Evolutionary conservation across 2,113 vertebrate genomes (phyloP), one percentile per base, ranked within the genome.

Genomic region (Otus sunia): DNA sequence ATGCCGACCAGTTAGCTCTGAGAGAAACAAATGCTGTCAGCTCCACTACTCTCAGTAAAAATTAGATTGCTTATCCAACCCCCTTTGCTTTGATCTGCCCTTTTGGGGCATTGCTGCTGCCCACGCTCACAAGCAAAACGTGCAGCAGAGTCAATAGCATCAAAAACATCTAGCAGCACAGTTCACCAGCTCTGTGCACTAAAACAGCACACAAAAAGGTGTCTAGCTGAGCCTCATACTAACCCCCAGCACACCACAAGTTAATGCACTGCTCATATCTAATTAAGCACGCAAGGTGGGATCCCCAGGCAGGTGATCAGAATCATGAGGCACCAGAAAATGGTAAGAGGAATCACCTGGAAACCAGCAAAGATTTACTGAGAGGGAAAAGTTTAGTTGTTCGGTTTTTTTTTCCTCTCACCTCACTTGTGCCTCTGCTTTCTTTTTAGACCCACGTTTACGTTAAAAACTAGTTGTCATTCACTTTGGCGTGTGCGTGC

Each of bases 141-240:
- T 0, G 2, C 39, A 47, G 36, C 21, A 25, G 39, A 66, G 75
- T 12, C 58, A 47, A 36, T 10, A 50, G 37, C 37, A 49, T 22
- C n/a, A 75, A 85, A 30, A 22, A 17, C 6, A 27, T 25, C 17
- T 1, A 2, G 34, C 5, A 47, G 59, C 43, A 39, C 27, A 17
- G 23, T 25, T 15, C 59, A 88, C 17, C 2, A 0, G 29, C 10
- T 0, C 59, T 23, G 8, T 3, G 8, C 45, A 30, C 12, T 16
- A 5, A 60, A 56, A 16, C 2, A 8, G 5, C 9, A 15, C 26
- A 39, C 9, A 36, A 5, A 66, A 39, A 29, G 0, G 2, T 2
- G 2, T 4, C 56, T n/a, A 20, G 15, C 52, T n/a, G 8, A 71
- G 5, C 27, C 29, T 39, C 43, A 8, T 0, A 5, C 16, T 15